A percentile compares a stretch with the other conserved stretches of the same genome.
phyloP scores from a whole-genome alignment of 2,888 invertebrate genomes.

The Rosalia funebris region DNA sequence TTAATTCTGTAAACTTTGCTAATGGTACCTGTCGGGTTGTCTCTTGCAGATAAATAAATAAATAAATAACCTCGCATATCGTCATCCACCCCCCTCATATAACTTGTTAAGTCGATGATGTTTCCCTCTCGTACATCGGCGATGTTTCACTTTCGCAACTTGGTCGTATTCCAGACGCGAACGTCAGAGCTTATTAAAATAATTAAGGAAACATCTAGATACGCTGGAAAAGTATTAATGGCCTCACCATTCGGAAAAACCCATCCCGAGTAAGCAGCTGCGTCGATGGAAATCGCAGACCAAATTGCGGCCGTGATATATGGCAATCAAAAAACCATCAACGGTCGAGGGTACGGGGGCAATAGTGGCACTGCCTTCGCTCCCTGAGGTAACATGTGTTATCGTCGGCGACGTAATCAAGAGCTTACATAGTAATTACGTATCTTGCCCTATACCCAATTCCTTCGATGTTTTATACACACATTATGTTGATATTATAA shows the following conservation, averaged over 20 bases:
- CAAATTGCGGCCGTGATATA: slow-evolving; percentile 25
- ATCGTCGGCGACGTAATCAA: slow-evolving; percentile 42
- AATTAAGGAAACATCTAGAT: slow-evolving; percentile 11
- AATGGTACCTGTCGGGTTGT: too few relatives aligned
- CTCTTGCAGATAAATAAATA: too few relatives aligned
- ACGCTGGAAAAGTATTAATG: neutral
- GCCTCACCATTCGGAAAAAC: slow-evolving; percentile 6
- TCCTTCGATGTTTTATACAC: too few relatives aligned
- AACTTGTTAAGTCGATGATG: too few relatives aligned
- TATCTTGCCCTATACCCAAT: too few relatives aligned
- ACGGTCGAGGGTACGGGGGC: slow-evolving; percentile 9
- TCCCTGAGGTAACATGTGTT: slow-evolving; percentile 43
- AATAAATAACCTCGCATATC: too few relatives aligned
- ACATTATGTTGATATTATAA: too few relatives aligned
- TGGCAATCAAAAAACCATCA: slow-evolving; percentile 38
- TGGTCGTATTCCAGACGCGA: too few relatives aligned
- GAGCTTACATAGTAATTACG: slow-evolving; percentile 43
- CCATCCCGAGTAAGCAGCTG: slow-evolving; percentile 5
- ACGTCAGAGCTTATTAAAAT: slow-evolving; percentile 9
- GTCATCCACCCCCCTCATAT: too few relatives aligned
- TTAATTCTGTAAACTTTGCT: too few relatives aligned
- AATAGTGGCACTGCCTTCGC: slow-evolving; percentile 35
- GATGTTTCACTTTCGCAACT: too few relatives aligned
- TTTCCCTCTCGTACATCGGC: too few relatives aligned
- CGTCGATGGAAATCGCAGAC: slow-evolving; percentile 20